Evolutionary conservation across 92 coral and sea anemone genomes (phyloP).

Genomic region (Heliopora coerulea): DNA sequence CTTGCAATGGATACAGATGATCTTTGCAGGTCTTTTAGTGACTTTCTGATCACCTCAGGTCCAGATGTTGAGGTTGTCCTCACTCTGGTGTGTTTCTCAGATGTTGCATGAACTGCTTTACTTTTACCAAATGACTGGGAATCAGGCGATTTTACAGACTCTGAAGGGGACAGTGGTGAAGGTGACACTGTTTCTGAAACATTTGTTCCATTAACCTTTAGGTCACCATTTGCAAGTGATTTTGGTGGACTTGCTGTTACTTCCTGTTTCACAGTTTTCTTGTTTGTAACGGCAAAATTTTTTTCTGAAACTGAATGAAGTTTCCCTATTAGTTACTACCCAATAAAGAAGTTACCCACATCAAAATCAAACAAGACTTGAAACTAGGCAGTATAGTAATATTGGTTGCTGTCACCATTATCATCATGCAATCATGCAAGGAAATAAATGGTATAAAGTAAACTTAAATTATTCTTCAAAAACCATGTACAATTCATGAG

Average conservation of each 20-base stretch:
- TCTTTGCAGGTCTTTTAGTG: conserved; percentile 81
- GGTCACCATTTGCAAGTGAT: background rate
- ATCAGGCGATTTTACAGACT: conserved; percentile 25
- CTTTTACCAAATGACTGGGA: conserved; percentile 23
- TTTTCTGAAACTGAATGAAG: too few relatives aligned
- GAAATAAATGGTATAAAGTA: too few relatives aligned
- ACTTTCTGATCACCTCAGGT: conserved; percentile 76
- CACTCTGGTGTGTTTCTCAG: conserved; percentile 39
- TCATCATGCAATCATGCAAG: too few relatives aligned
- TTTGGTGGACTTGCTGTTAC: background rate
- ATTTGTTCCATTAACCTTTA: background rate
- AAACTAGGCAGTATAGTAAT: too few relatives aligned
- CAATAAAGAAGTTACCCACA: too few relatives aligned
- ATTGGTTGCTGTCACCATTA: too few relatives aligned
- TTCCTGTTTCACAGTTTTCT: background rate
- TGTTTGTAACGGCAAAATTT: background rate
- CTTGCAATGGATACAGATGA: conserved; percentile 91
- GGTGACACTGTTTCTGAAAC: background rate
- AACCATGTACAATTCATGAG: too few relatives aligned
- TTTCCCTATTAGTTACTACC: too few relatives aligned
- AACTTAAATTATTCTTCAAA: too few relatives aligned
- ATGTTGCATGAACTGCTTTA: conserved; percentile 27
- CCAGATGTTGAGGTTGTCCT: conserved; percentile 67
- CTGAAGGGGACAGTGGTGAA: conserved; percentile 1
- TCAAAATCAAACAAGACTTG: too few relatives aligned